Percentiles rank a stretch among this genome's conserved stretches.
Conservation (phyloP, 2,888 invertebrate genomes). For the Aethes cnicana region DNA sequence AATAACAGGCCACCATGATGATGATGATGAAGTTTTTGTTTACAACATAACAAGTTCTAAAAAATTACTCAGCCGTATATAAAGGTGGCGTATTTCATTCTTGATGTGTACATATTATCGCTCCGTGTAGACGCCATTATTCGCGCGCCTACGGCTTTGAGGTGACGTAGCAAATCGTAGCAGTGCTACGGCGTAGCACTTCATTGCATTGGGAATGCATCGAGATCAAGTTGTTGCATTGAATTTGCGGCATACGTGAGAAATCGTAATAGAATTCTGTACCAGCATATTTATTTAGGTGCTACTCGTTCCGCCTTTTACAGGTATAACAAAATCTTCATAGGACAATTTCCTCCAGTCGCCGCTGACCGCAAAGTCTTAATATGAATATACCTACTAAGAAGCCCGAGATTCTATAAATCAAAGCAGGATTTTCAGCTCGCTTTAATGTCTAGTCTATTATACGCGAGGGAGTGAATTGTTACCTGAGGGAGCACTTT, state of each 20-base stretch:
- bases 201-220: constrained; percentile 28
- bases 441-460: constrained; percentile 16
- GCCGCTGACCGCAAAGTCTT: constrained; percentile 15
- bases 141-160: constrained; percentile 1
- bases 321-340: too few relatives aligned
- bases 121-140: neutral
- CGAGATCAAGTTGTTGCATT: constrained; percentile 20
- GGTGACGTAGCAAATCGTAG: constrained; percentile 12
- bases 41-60: too few relatives aligned
- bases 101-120: too few relatives aligned
- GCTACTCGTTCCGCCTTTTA: too few relatives aligned
- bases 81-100: too few relatives aligned
- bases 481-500: constrained; percentile 16
- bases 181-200: constrained; percentile 15
- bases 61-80: too few relatives aligned
- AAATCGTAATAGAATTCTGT: constrained; percentile 12
- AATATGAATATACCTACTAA: constrained; percentile 21
- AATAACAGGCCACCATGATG: too few relatives aligned
- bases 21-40: too few relatives aligned
- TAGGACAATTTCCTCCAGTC: constrained; percentile 7
- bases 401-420: constrained; percentile 21
- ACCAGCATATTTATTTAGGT: neutral
- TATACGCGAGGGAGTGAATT: constrained; percentile 22
- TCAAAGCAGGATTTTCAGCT: constrained; percentile 21
- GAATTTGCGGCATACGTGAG: constrained; percentile 20